Percentiles rank a stretch among this genome's conserved stretches.
Evolutionary conservation across 2,888 invertebrate genomes (phyloP).

Genomic region (Acanthosepion pharaonis): DNA sequence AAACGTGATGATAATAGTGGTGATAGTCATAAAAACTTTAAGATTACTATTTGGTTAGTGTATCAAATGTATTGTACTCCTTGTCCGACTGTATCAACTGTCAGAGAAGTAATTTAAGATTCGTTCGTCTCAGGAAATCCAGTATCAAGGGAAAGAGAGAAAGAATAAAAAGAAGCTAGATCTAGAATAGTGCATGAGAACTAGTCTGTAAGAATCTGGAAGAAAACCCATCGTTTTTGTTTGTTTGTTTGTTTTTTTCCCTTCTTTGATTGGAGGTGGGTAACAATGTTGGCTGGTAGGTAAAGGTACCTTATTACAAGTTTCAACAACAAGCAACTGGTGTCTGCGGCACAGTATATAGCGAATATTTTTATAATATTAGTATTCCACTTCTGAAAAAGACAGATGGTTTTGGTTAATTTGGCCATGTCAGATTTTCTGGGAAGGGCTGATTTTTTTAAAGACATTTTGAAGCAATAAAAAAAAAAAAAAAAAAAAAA

Average conservation of each 20-base stretch:
- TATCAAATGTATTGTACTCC: too few relatives aligned
- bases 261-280: background rate
- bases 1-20: too few relatives aligned
- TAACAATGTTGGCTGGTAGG: background rate
- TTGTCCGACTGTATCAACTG: background rate
- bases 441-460: background rate
- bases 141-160: background rate
- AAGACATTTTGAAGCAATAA: background rate
- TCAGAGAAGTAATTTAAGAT: background rate
- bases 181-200: background rate
- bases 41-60: too few relatives aligned
- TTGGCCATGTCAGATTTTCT: conserved; percentile 8
- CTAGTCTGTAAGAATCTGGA: background rate
- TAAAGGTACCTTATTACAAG: background rate
- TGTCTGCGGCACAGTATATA: background rate
- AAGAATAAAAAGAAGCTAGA: background rate
- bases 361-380: background rate
- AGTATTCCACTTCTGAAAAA: background rate
- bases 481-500: too few relatives aligned
- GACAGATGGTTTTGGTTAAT: conserved; percentile 33
- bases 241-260: too few relatives aligned
- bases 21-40: too few relatives aligned
- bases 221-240: background rate
- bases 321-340: conserved; percentile 33
- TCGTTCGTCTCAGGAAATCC: background rate